Percentiles rank a stretch among this genome's conserved stretches.
phyloP scores from a whole-genome alignment of 2,888 invertebrate genomes.

The Elysia crispata region DNA sequence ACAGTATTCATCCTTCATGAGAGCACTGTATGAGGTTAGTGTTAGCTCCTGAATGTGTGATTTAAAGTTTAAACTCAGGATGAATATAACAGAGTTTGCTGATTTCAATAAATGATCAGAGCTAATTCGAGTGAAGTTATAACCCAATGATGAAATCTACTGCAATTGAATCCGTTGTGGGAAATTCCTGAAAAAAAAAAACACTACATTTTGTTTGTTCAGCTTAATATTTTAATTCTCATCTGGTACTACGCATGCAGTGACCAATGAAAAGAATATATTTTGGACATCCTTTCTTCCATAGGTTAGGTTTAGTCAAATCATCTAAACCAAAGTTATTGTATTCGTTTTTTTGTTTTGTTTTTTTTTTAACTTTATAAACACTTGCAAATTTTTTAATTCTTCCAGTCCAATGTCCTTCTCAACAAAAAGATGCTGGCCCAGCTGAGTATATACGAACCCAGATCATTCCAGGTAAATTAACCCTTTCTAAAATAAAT shows the following conservation, averaged over 20 bases:
- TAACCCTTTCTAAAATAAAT: background rate
- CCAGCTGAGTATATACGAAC: conserved; percentile 77
- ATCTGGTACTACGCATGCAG: no score
- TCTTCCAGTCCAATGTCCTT: conserved; percentile 71
- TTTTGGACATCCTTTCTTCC: no score
- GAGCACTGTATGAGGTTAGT: conserved; percentile 69
- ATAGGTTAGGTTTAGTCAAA: background rate
- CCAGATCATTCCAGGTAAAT: conserved; percentile 76
- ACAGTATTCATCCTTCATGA: conserved; percentile 65
- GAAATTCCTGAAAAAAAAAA: no score
- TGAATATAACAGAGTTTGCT: no score
- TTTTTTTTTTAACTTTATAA: background rate
- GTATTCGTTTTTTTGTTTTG: background rate
- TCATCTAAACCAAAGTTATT: background rate
- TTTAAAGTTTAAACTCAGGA: no score
- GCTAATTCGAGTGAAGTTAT: no score
- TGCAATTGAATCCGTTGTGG: no score
- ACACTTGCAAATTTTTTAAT: conserved; percentile 17
- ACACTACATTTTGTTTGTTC: background rate
- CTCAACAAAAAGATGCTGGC: conserved; percentile 72
- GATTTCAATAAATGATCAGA: no score
- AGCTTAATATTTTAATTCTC: background rate
- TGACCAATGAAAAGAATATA: no score
- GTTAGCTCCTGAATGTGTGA: no score
- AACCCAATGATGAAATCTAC: no score